These are phyloP conservation scores for Caradrina clavipalpis DNA, from an alignment of 2,888 invertebrate genomes.

Conservation along the genomic window DNA sequence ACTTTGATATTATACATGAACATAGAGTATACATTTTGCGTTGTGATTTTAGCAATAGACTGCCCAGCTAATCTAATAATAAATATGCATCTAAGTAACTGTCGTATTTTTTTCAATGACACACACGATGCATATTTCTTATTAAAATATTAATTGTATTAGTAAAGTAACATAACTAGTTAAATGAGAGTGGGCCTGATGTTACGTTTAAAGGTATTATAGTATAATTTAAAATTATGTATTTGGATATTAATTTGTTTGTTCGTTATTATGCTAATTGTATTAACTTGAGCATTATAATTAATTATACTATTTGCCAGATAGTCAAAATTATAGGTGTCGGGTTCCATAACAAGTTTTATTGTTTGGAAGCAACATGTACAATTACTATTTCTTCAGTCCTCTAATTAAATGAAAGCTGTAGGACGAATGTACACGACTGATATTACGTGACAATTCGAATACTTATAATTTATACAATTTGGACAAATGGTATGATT, in stretches of 20 bases:
- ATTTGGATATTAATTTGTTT: conserved; percentile 41
- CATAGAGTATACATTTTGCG: conserved; percentile 45
- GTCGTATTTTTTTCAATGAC: not conserved
- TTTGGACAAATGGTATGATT: conserved; percentile 43
- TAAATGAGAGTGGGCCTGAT: not conserved
- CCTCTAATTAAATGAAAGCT: not conserved
- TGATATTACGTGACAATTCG: conserved; percentile 1
- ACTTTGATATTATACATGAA: conserved; percentile 26
- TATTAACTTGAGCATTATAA: conserved; percentile 16
- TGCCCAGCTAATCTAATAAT: conserved; percentile 21
- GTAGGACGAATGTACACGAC: not conserved
- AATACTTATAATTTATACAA: not conserved
- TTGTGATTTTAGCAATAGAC: conserved; percentile 46
- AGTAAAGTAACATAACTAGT: not conserved
- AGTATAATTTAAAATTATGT: conserved; percentile 26
- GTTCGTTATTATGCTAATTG: conserved; percentile 38
- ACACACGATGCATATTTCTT: conserved; percentile 37
- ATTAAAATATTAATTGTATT: conserved; percentile 43
- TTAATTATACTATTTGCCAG: conserved; percentile 44
- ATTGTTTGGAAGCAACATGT: not conserved
- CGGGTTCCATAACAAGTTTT: conserved; percentile 1
- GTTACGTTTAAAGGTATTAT: conserved; percentile 31
- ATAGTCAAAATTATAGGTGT: not conserved
- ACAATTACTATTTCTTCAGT: conserved; percentile 8
- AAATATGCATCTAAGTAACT: conserved; percentile 38